phyloP scores from a whole-genome alignment of 2,113 vertebrate genomes.

The Xenus cinereus region DNA sequence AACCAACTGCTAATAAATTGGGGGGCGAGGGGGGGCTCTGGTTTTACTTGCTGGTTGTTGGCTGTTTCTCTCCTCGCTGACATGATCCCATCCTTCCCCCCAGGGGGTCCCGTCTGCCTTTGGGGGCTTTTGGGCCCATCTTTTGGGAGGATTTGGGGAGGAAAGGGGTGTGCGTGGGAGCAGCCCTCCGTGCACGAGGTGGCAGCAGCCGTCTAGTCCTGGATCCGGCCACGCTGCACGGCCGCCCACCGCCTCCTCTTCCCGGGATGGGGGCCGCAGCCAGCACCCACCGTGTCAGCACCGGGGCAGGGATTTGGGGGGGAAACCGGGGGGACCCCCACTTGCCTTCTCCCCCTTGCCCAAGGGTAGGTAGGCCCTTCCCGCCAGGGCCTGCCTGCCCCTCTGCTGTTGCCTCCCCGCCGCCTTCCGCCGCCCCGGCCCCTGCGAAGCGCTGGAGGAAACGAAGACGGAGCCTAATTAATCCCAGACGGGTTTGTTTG shows the following conservation, averaged over 20 bases:
- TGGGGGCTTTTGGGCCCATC: neutral
- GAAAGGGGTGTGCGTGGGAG: neutral
- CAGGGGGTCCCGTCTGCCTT: neutral
- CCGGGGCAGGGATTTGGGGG: neutral
- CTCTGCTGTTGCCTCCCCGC: neutral
- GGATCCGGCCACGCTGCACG: fast-evolving
- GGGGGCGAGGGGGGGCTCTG: slow-evolving; percentile 65
- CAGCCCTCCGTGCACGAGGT: slow-evolving; percentile 15
- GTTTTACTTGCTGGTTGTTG: slow-evolving; percentile 61
- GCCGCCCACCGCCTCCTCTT: neutral
- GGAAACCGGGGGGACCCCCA: too few relatives aligned
- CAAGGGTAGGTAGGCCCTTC: neutral
- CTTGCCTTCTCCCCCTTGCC: neutral
- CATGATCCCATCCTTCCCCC: neutral
- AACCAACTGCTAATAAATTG: slow-evolving; percentile 78
- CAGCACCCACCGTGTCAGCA: neutral
- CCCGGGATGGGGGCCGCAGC: neutral
- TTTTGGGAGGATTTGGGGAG: neutral
- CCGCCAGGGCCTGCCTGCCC: neutral
- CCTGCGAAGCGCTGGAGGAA: slow-evolving; percentile 26
- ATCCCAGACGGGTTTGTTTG: slow-evolving; percentile 51
- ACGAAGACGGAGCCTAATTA: slow-evolving; percentile 34
- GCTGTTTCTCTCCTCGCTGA: neutral
- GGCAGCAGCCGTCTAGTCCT: slow-evolving; percentile 38
- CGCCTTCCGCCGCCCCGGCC: neutral